Conservation (phyloP, 1,140 invertebrate genomes). For the Agrypnia vestita region DNA sequence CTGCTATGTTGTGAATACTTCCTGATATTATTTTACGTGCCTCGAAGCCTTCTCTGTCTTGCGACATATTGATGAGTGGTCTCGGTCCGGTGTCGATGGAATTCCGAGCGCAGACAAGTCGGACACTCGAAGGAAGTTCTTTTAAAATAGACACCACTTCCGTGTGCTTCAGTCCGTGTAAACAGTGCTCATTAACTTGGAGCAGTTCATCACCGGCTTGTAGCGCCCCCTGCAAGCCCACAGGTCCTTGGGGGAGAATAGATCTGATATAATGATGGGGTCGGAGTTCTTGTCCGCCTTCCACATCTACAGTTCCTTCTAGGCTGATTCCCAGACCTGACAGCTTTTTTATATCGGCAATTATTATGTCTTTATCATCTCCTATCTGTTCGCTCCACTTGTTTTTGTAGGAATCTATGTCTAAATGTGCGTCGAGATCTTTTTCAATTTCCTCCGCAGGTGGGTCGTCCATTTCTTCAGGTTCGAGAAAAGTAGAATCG, state of each 20-base stretch:
- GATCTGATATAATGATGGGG: slow-evolving; percentile 91
- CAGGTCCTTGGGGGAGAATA: slow-evolving; percentile 90
- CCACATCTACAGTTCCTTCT: slow-evolving; percentile 93
- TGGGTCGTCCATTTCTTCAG: slow-evolving; percentile 70
- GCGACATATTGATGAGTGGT: slow-evolving; percentile 83
- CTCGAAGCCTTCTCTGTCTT: slow-evolving; percentile 85
- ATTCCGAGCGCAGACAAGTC: slow-evolving; percentile 84
- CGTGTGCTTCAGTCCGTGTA: slow-evolving; percentile 90
- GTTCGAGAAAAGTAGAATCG: slow-evolving; percentile 74
- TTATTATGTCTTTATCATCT: slow-evolving; percentile 81
- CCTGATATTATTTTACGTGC: slow-evolving; percentile 85
- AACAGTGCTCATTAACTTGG: slow-evolving; percentile 90
- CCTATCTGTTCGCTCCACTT: slow-evolving; percentile 84
- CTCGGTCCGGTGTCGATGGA: slow-evolving; percentile 73
- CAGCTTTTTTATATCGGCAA: slow-evolving; percentile 88
- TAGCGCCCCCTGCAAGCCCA: slow-evolving; percentile 85
- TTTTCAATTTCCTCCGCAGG: slow-evolving; percentile 74
- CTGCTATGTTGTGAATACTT: slow-evolving; percentile 80
- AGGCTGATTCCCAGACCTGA: slow-evolving; percentile 92
- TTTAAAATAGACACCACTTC: slow-evolving; percentile 93
- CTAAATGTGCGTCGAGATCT: slow-evolving; percentile 74
- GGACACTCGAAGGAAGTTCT: slow-evolving; percentile 87
- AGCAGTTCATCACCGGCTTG: slow-evolving; percentile 91
- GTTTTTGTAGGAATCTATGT: slow-evolving; percentile 69
- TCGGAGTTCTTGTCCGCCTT: slow-evolving; percentile 86